Conservation (phyloP, 2,797 vertebrate genomes). For the Syncerus caffer region DNA sequence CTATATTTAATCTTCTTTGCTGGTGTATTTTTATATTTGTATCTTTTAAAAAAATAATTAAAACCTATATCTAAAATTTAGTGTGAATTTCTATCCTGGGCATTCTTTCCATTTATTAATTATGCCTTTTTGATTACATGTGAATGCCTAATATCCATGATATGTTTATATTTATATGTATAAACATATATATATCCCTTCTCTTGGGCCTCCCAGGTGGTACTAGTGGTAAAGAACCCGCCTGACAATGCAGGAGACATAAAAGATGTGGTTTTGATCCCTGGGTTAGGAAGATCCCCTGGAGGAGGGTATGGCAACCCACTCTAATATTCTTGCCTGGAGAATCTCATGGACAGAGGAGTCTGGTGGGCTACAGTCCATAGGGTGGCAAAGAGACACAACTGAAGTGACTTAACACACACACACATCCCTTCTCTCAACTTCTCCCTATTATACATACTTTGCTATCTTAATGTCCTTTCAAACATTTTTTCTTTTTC, state of each 20-base stretch:
- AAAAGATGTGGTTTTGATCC: background rate
- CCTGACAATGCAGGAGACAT: background rate
- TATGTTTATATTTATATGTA: background rate
- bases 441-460: background rate
- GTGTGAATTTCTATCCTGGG: background rate
- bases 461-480: background rate
- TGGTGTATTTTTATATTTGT: background rate
- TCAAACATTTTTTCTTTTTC: background rate
- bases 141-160: background rate
- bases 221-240: accelerated
- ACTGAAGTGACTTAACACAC: background rate
- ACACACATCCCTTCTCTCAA: background rate
- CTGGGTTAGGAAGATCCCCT: background rate
- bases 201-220: background rate
- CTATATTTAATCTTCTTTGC: background rate
- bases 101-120: background rate
- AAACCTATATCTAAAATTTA: background rate
- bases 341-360: background rate
- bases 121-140: background rate
- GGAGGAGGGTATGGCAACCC: background rate
- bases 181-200: background rate
- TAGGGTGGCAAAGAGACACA: background rate
- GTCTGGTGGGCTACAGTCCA: background rate
- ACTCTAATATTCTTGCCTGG: background rate
- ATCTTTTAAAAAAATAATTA: background rate